A percentile compares a stretch with the other conserved stretches of the same genome.
Conservation (phyloP, 1,140 invertebrate genomes). For the Drosophila aff. region DNA sequence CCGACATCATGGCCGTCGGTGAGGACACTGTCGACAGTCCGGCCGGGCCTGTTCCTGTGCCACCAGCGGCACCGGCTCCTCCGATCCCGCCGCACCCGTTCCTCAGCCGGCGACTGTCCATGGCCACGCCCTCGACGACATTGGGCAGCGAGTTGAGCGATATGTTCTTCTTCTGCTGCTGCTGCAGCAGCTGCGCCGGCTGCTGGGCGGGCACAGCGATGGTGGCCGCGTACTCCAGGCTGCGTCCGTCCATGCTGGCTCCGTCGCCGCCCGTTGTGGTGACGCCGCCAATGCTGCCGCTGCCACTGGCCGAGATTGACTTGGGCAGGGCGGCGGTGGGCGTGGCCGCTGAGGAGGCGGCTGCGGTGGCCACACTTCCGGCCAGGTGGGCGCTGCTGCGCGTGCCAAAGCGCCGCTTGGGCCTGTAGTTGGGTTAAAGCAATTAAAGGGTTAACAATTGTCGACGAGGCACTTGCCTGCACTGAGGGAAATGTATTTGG, state of each 20-base stretch:
- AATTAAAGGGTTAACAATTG: constrained; percentile 18
- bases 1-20: constrained; percentile 69
- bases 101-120: constrained; percentile 59
- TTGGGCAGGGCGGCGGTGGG: constrained; percentile 57
- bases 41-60: constrained; percentile 22
- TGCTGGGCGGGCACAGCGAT: constrained; percentile 61
- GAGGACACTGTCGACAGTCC: constrained; percentile 75
- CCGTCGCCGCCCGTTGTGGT: constrained; percentile 44
- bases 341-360: constrained; percentile 28
- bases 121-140: constrained; percentile 76
- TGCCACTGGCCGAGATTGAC: constrained; percentile 74
- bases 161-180: constrained; percentile 80
- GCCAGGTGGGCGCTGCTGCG: constrained; percentile 74
- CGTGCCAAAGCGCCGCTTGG: constrained; percentile 80
- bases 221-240: constrained; percentile 57
- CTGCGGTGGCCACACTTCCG: constrained; percentile 48
- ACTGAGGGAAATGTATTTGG: not conserved
- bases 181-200: constrained; percentile 68
- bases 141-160: constrained; percentile 80
- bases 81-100: constrained; percentile 48
- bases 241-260: constrained; percentile 66
- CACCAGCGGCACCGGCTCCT: constrained; percentile 4
- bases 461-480: not conserved
- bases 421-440: constrained; percentile 36
- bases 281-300: constrained; percentile 51